These are phyloP conservation scores for Molossus molossus DNA, from an alignment of 2,797 vertebrate genomes.

Conservation along the genomic window DNA sequence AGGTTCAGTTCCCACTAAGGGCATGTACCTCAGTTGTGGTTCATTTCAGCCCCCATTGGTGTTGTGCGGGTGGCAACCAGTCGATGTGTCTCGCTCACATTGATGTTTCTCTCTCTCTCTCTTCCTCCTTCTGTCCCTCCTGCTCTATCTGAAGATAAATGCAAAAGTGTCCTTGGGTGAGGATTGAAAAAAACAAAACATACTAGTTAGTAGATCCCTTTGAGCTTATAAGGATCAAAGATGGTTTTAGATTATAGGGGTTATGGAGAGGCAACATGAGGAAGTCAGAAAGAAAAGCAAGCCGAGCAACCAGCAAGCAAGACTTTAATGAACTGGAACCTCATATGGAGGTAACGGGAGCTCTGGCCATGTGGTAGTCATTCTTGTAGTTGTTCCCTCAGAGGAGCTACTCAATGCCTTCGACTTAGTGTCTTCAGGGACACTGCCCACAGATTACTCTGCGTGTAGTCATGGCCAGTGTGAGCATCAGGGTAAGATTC, in stretches of 20 bases:
- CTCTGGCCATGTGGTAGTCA: neutral
- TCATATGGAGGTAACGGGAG: rapidly evolving
- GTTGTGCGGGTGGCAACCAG: no score
- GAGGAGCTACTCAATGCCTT: neutral
- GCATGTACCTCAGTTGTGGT: no score
- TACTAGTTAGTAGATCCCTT: neutral
- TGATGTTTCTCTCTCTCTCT: no score
- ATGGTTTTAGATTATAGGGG: neutral
- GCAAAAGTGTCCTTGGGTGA: no score
- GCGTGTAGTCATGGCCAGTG: neutral
- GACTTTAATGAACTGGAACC: neutral
- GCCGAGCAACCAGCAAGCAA: rapidly evolving
- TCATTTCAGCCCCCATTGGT: no score
- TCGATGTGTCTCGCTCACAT: no score
- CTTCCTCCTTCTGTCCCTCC: no score
- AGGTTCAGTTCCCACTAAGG: no score
- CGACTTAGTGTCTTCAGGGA: neutral
- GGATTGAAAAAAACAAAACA: neutral
- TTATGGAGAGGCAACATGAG: neutral
- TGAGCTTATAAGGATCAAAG: neutral
- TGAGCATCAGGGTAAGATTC: neutral
- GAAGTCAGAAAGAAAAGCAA: neutral
- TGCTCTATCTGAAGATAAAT: no score
- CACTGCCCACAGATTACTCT: neutral
- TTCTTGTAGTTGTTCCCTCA: neutral